phyloP scores from a whole-genome alignment of 2,888 invertebrate genomes.

The Rotaria macrura region DNA sequence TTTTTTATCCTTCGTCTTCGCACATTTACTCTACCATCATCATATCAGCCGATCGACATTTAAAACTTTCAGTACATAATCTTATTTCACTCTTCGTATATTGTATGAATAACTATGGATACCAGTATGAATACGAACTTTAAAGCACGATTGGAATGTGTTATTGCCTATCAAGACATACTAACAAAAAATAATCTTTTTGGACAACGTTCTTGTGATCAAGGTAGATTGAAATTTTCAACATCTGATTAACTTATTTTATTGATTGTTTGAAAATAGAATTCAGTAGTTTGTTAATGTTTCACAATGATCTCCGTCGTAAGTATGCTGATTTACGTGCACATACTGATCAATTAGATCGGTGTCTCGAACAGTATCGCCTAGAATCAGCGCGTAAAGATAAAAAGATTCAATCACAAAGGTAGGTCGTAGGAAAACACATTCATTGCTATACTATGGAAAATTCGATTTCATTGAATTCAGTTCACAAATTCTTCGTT shows the following conservation, averaged over 20 bases:
- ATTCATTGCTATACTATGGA: background rate
- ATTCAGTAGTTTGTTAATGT: background rate
- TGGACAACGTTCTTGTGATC: background rate
- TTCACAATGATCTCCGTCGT: background rate
- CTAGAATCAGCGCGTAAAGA: background rate
- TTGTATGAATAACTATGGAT: background rate
- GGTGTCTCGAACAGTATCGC: background rate
- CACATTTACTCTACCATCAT: too few relatives aligned
- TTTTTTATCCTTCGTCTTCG: too few relatives aligned
- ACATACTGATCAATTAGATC: background rate
- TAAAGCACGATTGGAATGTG: background rate
- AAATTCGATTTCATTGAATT: background rate
- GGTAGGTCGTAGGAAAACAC: background rate
- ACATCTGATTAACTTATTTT: background rate
- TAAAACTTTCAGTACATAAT: too few relatives aligned
- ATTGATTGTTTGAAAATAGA: background rate
- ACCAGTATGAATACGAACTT: background rate
- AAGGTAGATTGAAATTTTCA: background rate
- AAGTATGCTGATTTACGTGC: background rate
- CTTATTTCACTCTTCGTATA: too few relatives aligned
- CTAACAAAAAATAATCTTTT: background rate
- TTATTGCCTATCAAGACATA: background rate
- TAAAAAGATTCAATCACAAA: constrained; percentile 19
- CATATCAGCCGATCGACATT: too few relatives aligned
- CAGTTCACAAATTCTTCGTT: constrained; percentile 3